These are phyloP conservation scores for Notodonta dromedarius DNA, from an alignment of 2,888 invertebrate species.

Conservation along the genomic window DNA sequence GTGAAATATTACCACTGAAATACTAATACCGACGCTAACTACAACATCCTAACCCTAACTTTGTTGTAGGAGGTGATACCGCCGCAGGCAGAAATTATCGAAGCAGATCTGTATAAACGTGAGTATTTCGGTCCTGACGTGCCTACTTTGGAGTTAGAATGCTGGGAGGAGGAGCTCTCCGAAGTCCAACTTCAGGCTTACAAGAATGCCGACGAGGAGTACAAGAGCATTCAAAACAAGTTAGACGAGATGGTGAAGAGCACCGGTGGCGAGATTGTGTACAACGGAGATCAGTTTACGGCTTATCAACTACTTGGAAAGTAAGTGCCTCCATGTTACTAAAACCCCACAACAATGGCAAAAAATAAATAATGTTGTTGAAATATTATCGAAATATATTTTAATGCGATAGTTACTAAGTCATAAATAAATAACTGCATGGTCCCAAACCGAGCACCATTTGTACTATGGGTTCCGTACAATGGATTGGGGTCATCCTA, in stretches of 20 bases:
- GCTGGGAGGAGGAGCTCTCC: slow-evolving; percentile 88
- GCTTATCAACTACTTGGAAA: slow-evolving; percentile 86
- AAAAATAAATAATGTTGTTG: too few species aligned
- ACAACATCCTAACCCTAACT: neutral
- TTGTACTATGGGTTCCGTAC: too few species aligned
- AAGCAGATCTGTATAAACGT: slow-evolving; percentile 76
- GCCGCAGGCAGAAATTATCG: slow-evolving; percentile 78
- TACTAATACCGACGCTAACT: neutral
- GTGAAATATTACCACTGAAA: slow-evolving; percentile 34
- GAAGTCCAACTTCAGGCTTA: slow-evolving; percentile 86
- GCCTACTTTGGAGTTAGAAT: slow-evolving; percentile 86
- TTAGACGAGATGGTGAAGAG: slow-evolving; percentile 84
- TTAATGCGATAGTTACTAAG: too few species aligned
- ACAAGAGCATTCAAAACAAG: slow-evolving; percentile 86
- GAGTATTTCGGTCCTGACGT: slow-evolving; percentile 81
- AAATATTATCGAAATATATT: too few species aligned
- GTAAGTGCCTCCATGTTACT: slow-evolving; percentile 59
- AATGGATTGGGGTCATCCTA: too few species aligned
- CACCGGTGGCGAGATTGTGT: slow-evolving; percentile 86
- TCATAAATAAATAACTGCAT: too few species aligned
- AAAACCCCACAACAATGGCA: too few species aligned
- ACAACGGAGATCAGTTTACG: slow-evolving; percentile 86
- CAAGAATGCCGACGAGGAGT: slow-evolving; percentile 87
- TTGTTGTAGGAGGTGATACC: slow-evolving; percentile 55
- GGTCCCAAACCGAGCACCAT: too few species aligned